Evolutionary conservation across 92 coral and sea anemone genomes (phyloP).

Genomic region (Porites lobata): DNA sequence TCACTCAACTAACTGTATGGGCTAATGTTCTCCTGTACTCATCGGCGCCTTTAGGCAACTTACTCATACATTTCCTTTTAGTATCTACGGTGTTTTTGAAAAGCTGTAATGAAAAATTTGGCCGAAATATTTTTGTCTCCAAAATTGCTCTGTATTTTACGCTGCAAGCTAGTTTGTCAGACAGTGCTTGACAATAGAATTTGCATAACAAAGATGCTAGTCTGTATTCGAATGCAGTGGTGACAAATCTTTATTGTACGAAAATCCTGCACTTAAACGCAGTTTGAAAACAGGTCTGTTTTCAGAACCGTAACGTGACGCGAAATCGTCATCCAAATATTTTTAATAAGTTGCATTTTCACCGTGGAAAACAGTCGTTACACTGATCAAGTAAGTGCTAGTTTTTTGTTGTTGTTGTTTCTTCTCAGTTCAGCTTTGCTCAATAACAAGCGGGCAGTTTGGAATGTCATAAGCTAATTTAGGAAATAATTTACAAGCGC

Average conservation of each 20-base stretch:
- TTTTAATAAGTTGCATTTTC: background rate
- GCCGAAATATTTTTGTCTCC: background rate
- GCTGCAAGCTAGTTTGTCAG: background rate
- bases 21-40: too few relatives aligned
- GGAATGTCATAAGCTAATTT: too few relatives aligned
- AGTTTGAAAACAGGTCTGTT: background rate
- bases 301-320: background rate
- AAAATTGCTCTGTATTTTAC: background rate
- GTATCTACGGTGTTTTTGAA: too few relatives aligned
- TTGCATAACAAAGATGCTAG: conserved; percentile 25
- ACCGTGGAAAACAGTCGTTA: background rate
- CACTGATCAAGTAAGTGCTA: background rate
- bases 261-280: background rate
- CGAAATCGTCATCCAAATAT: background rate
- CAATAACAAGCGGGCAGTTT: too few relatives aligned
- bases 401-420: background rate
- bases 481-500: too few relatives aligned
- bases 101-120: background rate
- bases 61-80: too few relatives aligned
- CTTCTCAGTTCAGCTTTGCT: too few relatives aligned
- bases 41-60: too few relatives aligned
- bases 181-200: background rate
- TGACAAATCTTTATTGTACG: background rate
- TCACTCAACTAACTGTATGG: too few relatives aligned
- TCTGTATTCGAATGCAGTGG: background rate